Evolutionary conservation across 1,140 invertebrate species (phyloP).

Genomic region (fruit fly (Drosophila melanogaster)): DNA sequence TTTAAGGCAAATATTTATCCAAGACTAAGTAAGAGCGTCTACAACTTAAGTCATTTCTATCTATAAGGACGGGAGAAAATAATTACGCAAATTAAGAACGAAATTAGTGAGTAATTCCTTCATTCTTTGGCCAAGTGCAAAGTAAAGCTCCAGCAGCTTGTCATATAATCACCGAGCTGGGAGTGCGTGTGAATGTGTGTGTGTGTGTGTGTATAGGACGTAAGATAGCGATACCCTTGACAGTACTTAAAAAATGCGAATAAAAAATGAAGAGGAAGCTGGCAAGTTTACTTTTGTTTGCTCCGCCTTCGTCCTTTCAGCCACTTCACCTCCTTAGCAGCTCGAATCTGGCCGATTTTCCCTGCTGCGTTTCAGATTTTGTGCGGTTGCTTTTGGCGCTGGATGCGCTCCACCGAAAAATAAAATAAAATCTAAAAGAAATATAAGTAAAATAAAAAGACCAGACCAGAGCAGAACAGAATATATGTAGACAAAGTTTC

Average conservation of each 20-base stretch:
- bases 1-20: no score
- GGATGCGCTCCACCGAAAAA: conserved; percentile 32
- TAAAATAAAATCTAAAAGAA: conserved; percentile 10
- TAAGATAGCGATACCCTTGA: conserved; percentile 81
- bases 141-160: conserved; percentile 55
- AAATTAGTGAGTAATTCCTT: background rate
- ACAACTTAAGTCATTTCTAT: no score
- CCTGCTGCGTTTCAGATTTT: conserved; percentile 59
- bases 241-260: conserved; percentile 75
- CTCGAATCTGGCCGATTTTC: conserved; percentile 1
- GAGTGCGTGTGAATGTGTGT: conserved; percentile 10
- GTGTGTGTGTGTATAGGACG: conserved; percentile 43
- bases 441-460: background rate
- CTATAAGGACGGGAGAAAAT: no score
- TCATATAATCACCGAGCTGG: conserved; percentile 61
- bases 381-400: conserved; percentile 31
- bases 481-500: conserved; percentile 44
- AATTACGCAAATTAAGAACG: background rate
- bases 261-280: conserved; percentile 48
- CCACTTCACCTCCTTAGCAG: conserved; percentile 4
- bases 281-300: conserved; percentile 71
- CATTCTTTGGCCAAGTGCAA: conserved; percentile 1
- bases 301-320: conserved; percentile 8
- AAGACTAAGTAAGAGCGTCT: no score
- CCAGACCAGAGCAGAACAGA: background rate